Evolutionary conservation across 1,140 invertebrate genomes (phyloP).

Genomic region (Drosophila paulistorum): DNA sequence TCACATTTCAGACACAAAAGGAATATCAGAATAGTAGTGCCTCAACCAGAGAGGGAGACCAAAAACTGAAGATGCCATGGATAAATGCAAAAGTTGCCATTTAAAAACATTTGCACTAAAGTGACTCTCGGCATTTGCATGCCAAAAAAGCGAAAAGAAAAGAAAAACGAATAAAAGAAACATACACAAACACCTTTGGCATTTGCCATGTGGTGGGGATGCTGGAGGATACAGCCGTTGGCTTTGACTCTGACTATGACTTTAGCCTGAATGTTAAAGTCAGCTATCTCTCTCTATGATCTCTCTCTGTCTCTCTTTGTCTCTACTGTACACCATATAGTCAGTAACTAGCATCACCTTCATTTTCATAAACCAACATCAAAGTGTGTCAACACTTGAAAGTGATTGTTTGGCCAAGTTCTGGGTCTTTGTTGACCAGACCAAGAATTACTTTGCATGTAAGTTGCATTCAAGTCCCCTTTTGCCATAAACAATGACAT

Average conservation of each 20-base stretch:
- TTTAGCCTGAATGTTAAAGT: constrained; percentile 7
- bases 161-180: neutral
- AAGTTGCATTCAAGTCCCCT: constrained; percentile 34
- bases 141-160: neutral
- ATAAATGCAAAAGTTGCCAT: constrained; percentile 47
- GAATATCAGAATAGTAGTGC: constrained; percentile 33
- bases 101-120: constrained; percentile 73
- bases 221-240: constrained; percentile 1
- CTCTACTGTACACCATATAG: neutral
- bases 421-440: constrained; percentile 45
- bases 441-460: constrained; percentile 24
- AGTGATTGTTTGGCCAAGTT: constrained; percentile 2
- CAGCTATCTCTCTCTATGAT: constrained; percentile 7
- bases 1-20: constrained; percentile 55
- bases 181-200: constrained; percentile 38
- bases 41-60: constrained; percentile 25
- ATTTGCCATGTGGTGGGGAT: constrained; percentile 48
- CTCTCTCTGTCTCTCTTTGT: constrained; percentile 13
- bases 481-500: constrained; percentile 62
- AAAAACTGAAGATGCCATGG: neutral
- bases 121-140: constrained; percentile 71
- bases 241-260: neutral
- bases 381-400: constrained; percentile 34
- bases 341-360: constrained; percentile 4
- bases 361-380: constrained; percentile 50